These are phyloP conservation scores for Dendrophyllia cribrosa DNA, from an alignment of 64 coral and sea anemone genomes.

Conservation along the genomic window DNA sequence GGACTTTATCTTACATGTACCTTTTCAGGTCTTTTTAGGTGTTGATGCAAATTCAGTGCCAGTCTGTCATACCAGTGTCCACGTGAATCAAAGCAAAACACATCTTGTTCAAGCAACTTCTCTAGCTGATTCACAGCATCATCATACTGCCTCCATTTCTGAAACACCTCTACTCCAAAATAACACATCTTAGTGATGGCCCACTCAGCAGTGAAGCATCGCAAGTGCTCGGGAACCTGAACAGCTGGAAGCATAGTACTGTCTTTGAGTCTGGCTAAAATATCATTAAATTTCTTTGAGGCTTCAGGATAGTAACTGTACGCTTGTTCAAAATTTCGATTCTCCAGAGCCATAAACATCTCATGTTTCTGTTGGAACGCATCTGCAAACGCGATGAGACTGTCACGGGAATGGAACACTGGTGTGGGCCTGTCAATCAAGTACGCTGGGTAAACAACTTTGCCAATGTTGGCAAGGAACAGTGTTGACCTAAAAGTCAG, in stretches of 20 bases:
- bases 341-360: constrained; percentile 80
- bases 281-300: constrained; percentile 37
- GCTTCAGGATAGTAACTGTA: constrained; percentile 79
- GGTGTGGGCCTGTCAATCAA: constrained; percentile 60
- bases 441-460: constrained; percentile 75
- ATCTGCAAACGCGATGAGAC: constrained; percentile 66
- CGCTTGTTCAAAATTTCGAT: constrained; percentile 60
- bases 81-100: constrained; percentile 79
- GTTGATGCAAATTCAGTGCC: constrained; percentile 93
- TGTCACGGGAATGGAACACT: constrained; percentile 72
- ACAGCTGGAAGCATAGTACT: background rate
- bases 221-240: constrained; percentile 75
- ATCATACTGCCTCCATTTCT: constrained; percentile 85
- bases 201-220: constrained; percentile 87
- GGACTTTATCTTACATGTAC: constrained; percentile 1
- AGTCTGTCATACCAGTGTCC: constrained; percentile 97
- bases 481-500: constrained; percentile 73
- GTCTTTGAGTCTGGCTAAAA: constrained; percentile 49
- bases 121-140: constrained; percentile 84
- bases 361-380: constrained; percentile 86
- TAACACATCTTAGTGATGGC: constrained; percentile 95
- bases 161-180: constrained; percentile 94
- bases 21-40: constrained; percentile 86
- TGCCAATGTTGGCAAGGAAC: constrained; percentile 79
- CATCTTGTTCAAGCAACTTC: constrained; percentile 72